Conservation (phyloP, 2,888 invertebrate species). For the Crematogaster levior region DNA sequence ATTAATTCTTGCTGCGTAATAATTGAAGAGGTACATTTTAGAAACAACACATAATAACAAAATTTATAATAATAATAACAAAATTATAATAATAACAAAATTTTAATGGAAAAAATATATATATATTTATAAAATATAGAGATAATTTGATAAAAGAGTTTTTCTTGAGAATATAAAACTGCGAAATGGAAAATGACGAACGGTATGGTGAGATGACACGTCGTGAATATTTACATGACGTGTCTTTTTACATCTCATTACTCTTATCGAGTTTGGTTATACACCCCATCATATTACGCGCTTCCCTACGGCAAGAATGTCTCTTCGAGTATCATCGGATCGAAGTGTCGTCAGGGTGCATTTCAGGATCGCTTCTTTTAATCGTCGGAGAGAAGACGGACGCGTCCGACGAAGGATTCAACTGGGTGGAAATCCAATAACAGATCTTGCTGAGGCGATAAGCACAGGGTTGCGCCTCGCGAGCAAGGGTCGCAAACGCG, state of each 20-base stretch:
- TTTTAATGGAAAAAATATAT: not conserved
- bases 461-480: conserved; percentile 41
- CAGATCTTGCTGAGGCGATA: conserved; percentile 60
- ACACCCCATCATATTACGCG: conserved; percentile 44
- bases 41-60: not conserved
- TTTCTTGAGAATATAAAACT: not conserved
- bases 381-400: conserved; percentile 63
- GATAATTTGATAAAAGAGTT: not conserved
- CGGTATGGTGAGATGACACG: not conserved
- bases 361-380: conserved; percentile 62
- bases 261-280: conserved; percentile 46
- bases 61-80: too few species aligned
- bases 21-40: not conserved
- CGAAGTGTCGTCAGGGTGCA: conserved; percentile 56
- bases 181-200: not conserved
- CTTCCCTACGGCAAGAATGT: conserved; percentile 39
- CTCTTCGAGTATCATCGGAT: conserved; percentile 60
- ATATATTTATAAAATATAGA: not conserved
- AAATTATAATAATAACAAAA: not conserved
- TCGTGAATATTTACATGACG: not conserved
- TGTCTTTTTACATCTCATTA: conserved; percentile 30
- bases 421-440: conserved; percentile 77
- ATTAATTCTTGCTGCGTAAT: not conserved
- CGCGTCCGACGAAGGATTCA: conserved; percentile 57
- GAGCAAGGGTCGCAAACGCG: conserved; percentile 19